phyloP scores from a whole-genome alignment of 2,113 vertebrate genomes.

The Centropus bengalensis region DNA sequence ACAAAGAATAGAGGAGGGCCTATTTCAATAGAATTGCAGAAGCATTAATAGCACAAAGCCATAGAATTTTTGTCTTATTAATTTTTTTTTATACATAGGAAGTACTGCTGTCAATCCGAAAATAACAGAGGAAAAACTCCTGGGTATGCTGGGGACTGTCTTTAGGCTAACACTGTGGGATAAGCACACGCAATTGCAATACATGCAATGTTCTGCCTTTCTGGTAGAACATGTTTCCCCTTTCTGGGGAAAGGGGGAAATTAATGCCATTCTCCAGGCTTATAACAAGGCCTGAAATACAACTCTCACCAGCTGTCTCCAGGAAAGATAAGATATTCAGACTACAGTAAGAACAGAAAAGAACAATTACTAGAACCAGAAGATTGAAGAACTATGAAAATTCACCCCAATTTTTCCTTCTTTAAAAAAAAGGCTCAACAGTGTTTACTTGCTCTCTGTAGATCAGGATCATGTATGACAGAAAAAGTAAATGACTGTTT shows the following conservation, averaged over 20 bases:
- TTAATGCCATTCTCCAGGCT: neutral
- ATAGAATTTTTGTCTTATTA: neutral
- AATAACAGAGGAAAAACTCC: neutral
- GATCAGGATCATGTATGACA: neutral
- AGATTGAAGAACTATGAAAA: neutral
- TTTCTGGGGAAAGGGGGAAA: neutral
- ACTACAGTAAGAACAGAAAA: neutral
- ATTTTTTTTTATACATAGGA: neutral
- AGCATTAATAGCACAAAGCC: neutral
- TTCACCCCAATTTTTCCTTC: neutral
- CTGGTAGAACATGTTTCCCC: no score
- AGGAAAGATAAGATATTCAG: neutral
- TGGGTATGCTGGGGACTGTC: neutral
- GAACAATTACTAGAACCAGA: neutral
- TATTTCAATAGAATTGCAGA: neutral
- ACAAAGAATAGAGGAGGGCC: neutral
- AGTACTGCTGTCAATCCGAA: neutral
- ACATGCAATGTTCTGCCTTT: neutral
- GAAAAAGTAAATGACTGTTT: neutral
- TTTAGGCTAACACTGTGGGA: neutral
- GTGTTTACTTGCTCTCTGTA: neutral
- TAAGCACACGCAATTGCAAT: constrained; percentile 1
- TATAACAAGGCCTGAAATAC: constrained; percentile 23
- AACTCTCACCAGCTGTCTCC: constrained; percentile 12
- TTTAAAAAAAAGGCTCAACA: neutral